Percentiles rank a stretch among this genome's conserved stretches.
phyloP scores from a whole-genome alignment of 1,140 invertebrate species.

The Bemisia tabaci region DNA sequence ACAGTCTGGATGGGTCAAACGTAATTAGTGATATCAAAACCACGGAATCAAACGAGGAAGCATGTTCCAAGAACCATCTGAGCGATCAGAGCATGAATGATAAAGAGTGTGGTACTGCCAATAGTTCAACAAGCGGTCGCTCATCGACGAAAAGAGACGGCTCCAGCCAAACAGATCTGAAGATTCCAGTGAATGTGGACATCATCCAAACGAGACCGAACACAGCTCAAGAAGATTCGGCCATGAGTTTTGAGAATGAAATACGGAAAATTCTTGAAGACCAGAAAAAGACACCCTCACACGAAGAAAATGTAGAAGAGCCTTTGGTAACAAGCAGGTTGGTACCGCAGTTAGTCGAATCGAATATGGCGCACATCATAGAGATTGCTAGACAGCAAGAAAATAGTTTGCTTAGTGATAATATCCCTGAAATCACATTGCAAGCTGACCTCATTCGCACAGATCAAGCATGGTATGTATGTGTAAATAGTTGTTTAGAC shows the following conservation, averaged over 20 bases:
- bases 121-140: constrained; percentile 18
- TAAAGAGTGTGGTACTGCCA: constrained; percentile 10
- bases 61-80: constrained; percentile 4
- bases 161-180: constrained; percentile 44
- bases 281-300: constrained; percentile 32
- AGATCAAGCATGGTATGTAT: constrained; percentile 7
- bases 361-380: constrained; percentile 16
- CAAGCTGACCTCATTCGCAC: neutral
- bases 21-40: neutral
- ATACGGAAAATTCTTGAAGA: constrained; percentile 58
- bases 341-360: constrained; percentile 1
- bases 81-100: constrained; percentile 5
- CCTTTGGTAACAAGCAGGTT: constrained; percentile 9
- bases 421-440: neutral
- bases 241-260: constrained; percentile 27
- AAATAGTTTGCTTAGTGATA: neutral
- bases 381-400: constrained; percentile 18
- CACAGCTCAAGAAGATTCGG: constrained; percentile 5
- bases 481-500: neutral
- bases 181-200: constrained; percentile 14
- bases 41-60: neutral
- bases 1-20: constrained; percentile 4
- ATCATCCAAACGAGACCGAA: constrained; percentile 1
- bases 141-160: constrained; percentile 40
- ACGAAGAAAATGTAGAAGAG: neutral